Evolutionary conservation across 2,113 vertebrate species (phyloP), one percentile per base, ranked within the genome.

Genomic region (Halichoerus grypus): DNA sequence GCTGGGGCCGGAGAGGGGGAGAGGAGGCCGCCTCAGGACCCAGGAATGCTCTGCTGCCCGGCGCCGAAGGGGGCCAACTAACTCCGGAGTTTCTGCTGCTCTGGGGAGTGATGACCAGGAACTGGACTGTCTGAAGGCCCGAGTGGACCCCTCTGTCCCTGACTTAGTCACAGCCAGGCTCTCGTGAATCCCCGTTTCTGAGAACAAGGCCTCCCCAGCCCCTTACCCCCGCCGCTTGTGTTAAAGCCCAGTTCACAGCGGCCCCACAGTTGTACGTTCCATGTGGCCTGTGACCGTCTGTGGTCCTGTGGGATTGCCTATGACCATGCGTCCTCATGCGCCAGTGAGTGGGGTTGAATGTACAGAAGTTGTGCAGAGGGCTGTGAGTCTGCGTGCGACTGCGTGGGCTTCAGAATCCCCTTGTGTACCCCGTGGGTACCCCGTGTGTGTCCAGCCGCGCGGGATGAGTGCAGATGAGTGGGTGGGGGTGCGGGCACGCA

Each of bases 261-360:
- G 91, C 24, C 11, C 28, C 5, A 9, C 7, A 31, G 46, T 1
- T 12, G 81, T 63, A 0, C 1, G 22, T 51, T 55, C 57, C 4
- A 0, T 5, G 33, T 5, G n/a, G 76, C 28, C n/a, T 0, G 22
- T 1, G 61, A 19, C n/a, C 0, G 1, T 14, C 19, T 21, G n/a
- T 8, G 1, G 18, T 39, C 5, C 0, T 33, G 46, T 31, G 67
- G 19, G 10, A 36, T 12, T 11, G 71, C 94, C 53, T 26, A 19
- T 19, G 51, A n/a, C 51, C 8, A 4, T 14, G 55, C 46, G 74
- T 16, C 15, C n/a, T 10, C 53, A 1, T 11, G 61, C 18, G 42
- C 79, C 14, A 0, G 28, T 0, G 71, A 74, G 49, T 2, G 12
- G 26, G 42, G 42, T 1, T 4, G 39, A 46, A 19, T 24, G n/a